Base-by-base conservation (phyloP, 2,113 vertebrate species). In the Nanorana parkeri region DNA sequence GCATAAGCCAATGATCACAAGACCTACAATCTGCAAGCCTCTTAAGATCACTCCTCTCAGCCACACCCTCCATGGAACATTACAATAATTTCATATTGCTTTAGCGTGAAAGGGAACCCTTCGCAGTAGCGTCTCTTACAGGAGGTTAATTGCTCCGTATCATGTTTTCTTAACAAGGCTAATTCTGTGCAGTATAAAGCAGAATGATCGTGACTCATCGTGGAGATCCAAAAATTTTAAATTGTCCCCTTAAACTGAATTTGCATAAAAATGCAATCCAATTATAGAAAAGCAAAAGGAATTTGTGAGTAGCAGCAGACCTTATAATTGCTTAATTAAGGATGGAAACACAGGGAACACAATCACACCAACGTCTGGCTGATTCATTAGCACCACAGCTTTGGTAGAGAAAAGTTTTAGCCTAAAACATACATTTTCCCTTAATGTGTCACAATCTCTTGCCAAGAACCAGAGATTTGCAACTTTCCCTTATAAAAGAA, bases 241-340 rank as follows among this genome's bases (percentile, higher is more conserved):
- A 52, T 80, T 17, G 60, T 76, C 84, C 75, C 87, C 84, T 89
- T 88, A 17, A 87, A 86, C 51, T 26, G 76, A 86, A 89, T 88
- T 86, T 67, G 87, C 87, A 89, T 88, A 87, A 87, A 86, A 83
- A 6, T 82, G 86, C 83, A 87, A 89, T 90, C 88, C 87, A 88
- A 90, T 91, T 89, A 89, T 87, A 87, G 74, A 80, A 87, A 84
- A 80, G 80, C 61, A 36, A 88, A 87, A 88, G 79, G 84, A 90
- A 90, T 88, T 88, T 87, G 67, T 84, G 87, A 87, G 84, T 87
- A 89, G 87, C 87, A 85, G 85, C 85, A 87, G 89, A 86, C 86
- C 87, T 85, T 83, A 81, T 89, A 88, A 90, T 88, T 90, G 86
- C 87, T 87, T 89, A 89, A 89, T 89, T 90, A 90, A 90, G 84